Evolutionary conservation across 2,113 vertebrate genomes (phyloP).

Genomic region (Toxotes jaculatrix): DNA sequence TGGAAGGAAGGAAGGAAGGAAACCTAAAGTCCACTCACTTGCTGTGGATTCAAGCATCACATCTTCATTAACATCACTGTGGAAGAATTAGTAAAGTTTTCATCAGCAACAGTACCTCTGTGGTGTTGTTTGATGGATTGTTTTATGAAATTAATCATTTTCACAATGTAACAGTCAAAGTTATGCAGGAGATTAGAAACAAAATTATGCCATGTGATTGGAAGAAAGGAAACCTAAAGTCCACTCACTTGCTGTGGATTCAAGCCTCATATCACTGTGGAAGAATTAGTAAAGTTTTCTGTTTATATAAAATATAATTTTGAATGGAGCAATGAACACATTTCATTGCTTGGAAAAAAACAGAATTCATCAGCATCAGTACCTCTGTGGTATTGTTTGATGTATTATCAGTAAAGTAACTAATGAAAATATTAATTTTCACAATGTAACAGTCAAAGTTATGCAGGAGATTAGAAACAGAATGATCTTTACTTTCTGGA

Average conservation of each 20-base stretch:
- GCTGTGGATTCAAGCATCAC: background rate
- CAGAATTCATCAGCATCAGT: background rate
- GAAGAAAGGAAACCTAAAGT: background rate
- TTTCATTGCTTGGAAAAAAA: too few relatives aligned
- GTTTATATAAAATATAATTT: too few relatives aligned
- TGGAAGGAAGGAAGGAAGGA: too few relatives aligned
- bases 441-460: background rate
- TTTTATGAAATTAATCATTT: too few relatives aligned
- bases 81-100: too few relatives aligned
- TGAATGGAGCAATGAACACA: too few relatives aligned
- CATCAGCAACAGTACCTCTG: background rate
- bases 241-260: constrained; percentile 5
- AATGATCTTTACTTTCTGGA: constrained; percentile 82
- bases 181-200: background rate
- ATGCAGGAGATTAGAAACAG: background rate
- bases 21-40: constrained; percentile 9
- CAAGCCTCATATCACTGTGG: background rate
- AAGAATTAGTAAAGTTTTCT: too few relatives aligned
- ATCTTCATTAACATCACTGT: constrained; percentile 1
- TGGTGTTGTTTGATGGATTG: too few relatives aligned
- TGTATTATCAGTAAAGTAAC: too few relatives aligned
- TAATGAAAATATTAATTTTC: too few relatives aligned
- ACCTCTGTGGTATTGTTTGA: too few relatives aligned
- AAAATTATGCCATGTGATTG: background rate
- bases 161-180: background rate